phyloP scores from a whole-genome alignment of 2,797 vertebrate genomes.

The Melanogrammus aeglefinus region DNA sequence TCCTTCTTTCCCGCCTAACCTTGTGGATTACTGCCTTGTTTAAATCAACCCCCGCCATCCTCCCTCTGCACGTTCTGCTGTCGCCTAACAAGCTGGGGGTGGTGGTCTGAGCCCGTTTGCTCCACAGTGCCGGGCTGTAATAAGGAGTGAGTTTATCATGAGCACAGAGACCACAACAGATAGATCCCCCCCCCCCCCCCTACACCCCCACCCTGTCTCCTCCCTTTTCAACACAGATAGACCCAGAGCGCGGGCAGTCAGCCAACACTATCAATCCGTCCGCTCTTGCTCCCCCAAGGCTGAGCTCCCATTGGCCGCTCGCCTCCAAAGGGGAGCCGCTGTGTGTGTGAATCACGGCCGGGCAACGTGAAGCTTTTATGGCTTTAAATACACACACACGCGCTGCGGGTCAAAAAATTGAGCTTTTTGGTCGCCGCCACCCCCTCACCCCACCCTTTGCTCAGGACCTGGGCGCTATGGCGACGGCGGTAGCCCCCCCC shows the following conservation, averaged over 20 bases:
- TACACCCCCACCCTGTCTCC: conserved; percentile 54
- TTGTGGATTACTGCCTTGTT: conserved; percentile 53
- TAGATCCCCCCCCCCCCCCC: conserved; percentile 73
- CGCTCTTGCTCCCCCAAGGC: conserved; percentile 71
- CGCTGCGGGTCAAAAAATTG: conserved; percentile 60
- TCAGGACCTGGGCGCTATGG: conserved; percentile 49
- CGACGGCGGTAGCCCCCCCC: conserved; percentile 51
- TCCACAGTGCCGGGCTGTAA: conserved; percentile 65
- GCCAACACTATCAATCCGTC: conserved; percentile 82
- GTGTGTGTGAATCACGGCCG: conserved; percentile 67
- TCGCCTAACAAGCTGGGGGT: conserved; percentile 64
- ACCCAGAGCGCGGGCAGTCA: conserved; percentile 74
- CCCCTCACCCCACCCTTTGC: conserved; percentile 19
- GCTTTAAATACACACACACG: conserved; percentile 61
- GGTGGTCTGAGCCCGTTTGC: conserved; percentile 62
- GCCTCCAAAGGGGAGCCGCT: conserved; percentile 49
- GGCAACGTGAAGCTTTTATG: conserved; percentile 63
- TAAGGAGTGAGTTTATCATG: conserved; percentile 78
- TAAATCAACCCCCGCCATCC: conserved; percentile 29
- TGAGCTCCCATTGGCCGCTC: conserved; percentile 70
- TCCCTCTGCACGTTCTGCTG: conserved; percentile 30
- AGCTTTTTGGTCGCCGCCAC: conserved; percentile 14
- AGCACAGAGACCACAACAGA: conserved; percentile 80
- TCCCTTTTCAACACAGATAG: conserved; percentile 76
- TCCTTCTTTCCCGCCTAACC: conserved; percentile 38